phyloP scores from a whole-genome alignment of 2,113 vertebrate species.

The Corvus hawaiiensis region DNA sequence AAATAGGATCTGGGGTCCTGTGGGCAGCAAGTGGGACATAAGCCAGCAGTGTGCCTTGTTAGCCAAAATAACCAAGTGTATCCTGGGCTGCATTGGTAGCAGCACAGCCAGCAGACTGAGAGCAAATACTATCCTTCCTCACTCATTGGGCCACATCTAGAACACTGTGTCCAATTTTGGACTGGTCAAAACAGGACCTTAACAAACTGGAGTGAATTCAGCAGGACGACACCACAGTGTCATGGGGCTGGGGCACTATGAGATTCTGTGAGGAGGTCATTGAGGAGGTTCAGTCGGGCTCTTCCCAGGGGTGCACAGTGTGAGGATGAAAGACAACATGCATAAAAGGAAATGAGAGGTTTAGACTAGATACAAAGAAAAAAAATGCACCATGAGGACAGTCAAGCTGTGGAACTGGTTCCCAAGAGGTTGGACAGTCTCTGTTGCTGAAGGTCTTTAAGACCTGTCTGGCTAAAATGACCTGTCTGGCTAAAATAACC shows the following conservation, averaged over 20 bases:
- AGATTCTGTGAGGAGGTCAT: neutral
- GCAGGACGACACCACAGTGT: neutral
- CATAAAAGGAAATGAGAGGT: neutral
- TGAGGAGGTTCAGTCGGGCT: neutral
- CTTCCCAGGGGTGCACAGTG: neutral
- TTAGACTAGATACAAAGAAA: neutral
- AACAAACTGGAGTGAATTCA: neutral
- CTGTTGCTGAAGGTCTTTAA: neutral
- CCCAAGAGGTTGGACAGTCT: neutral
- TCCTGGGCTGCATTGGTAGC: neutral
- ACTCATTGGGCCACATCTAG: neutral
- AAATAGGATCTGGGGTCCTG: neutral
- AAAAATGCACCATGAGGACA: neutral
- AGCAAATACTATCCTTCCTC: neutral
- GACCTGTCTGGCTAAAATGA: neutral
- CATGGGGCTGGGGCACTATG: neutral
- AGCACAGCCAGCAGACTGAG: neutral
- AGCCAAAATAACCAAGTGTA: neutral
- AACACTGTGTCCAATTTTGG: neutral
- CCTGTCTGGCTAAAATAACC: neutral
- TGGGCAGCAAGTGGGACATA: neutral
- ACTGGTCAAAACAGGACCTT: neutral
- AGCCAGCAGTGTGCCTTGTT: neutral
- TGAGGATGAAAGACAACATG: neutral
- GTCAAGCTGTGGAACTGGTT: neutral